Evolutionary conservation across 2,113 vertebrate species (phyloP), one percentile per base, ranked within the genome.

Genomic region (Vimba vimba): DNA sequence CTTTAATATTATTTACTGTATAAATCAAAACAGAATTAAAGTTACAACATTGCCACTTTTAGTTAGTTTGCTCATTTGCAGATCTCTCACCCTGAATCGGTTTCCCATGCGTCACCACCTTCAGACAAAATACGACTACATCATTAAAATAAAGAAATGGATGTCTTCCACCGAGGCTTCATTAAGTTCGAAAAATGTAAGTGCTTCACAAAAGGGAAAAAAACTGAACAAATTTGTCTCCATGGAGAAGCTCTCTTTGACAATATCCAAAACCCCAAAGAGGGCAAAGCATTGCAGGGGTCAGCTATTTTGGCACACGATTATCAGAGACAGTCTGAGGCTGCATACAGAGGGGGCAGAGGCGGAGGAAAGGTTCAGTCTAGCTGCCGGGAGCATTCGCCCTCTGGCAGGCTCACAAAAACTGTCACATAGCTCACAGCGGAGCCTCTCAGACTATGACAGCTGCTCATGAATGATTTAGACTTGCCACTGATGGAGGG

Each of bases 391-490:
- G 13, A 68, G 60, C 59, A 17, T 86, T 75, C 50, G 69, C 50
- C 66, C 85, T 71, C 85, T 85, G 84, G 85, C 83, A 85, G 59
- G 36, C 47, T 84, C 66, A 87, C 83, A 64, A 81, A 69, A 86
- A 52, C 82, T 83, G 85, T 77, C 85, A 84, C 30, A 21, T 36
- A 68, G 30, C 57, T 62, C 85, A 82, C 80, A 19, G 83, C 64
- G 59, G 62, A 52, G 80, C 10, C 64, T 60, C 86, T 78, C 78
- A 64, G 79, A 83, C 69, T 52, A 50, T 86, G 85, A 86, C 91
- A 89, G 88, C 90, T 89, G 88, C 62, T 91, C 89, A 89, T 90
- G 79, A 88, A 92, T 90, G 89, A 88, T 91, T 90, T 90, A 92
- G 84, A 59, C 86, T 84, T 68, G 36, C 62, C 59, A 69, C 83